Conservation (phyloP, 2,888 invertebrate genomes). For the Peribatodes rhomboidaria region DNA sequence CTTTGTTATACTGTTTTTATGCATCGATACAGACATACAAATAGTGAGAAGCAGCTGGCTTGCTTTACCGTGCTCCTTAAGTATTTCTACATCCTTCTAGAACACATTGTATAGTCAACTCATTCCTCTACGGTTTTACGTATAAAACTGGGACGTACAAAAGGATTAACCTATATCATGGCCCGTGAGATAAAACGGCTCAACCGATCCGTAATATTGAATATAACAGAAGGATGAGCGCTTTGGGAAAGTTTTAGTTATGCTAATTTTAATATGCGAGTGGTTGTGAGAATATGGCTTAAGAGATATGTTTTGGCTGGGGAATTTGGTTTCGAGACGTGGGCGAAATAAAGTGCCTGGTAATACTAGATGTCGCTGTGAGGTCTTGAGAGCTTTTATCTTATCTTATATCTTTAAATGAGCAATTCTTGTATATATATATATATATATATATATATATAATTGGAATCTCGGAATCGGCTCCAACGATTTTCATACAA, state of each 20-base stretch:
- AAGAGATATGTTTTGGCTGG: not conserved
- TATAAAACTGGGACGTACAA: conserved; percentile 6
- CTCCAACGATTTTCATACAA: too few relatives aligned
- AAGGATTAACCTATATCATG: conserved; percentile 22
- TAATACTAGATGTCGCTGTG: not conserved
- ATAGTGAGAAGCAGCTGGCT: too few relatives aligned
- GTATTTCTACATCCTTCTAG: too few relatives aligned
- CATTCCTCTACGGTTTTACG: not conserved
- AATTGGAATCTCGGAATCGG: too few relatives aligned
- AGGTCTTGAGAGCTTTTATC: too few relatives aligned
- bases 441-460: too few relatives aligned
- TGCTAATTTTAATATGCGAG: conserved; percentile 25
- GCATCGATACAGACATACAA: too few relatives aligned
- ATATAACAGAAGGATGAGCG: conserved; percentile 25
- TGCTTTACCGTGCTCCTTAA: too few relatives aligned
- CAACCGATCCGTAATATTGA: conserved; percentile 24
- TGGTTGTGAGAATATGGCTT: conserved; percentile 14
- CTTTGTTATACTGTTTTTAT: too few relatives aligned
- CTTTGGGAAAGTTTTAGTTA: conserved; percentile 19
- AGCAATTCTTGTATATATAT: too few relatives aligned
- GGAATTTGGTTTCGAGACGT: not conserved
- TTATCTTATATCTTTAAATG: too few relatives aligned
- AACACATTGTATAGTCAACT: too few relatives aligned
- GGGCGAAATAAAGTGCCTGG: not conserved
- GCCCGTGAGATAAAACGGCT: conserved; percentile 20